A percentile compares a stretch with the other conserved stretches of the same genome.
Evolutionary conservation across 2,113 vertebrate genomes (phyloP).

Genomic region (Pseudolaguvia tuberculata): DNA sequence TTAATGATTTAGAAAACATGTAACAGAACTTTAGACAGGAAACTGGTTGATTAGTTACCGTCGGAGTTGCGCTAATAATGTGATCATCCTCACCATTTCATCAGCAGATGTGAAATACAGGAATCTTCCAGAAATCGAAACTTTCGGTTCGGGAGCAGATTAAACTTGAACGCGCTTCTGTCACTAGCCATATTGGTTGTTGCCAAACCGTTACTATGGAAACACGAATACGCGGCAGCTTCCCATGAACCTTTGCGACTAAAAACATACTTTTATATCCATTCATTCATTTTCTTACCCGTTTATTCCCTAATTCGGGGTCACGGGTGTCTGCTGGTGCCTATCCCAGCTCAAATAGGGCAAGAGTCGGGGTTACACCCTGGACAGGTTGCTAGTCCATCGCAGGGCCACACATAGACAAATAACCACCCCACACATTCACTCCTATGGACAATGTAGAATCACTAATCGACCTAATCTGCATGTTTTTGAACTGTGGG

Average conservation of each 20-base stretch:
- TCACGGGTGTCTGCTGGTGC: too few relatives aligned
- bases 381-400: too few relatives aligned
- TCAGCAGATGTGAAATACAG: constrained; percentile 17
- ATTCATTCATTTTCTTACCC: too few relatives aligned
- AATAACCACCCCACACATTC: too few relatives aligned
- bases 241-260: neutral
- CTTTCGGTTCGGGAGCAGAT: constrained; percentile 33
- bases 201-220: constrained; percentile 34
- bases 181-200: constrained; percentile 39
- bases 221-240: neutral
- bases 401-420: too few relatives aligned
- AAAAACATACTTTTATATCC: neutral
- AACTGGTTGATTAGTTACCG: neutral
- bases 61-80: neutral
- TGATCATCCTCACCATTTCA: constrained; percentile 45
- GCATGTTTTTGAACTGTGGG: too few relatives aligned
- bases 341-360: too few relatives aligned
- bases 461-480: too few relatives aligned
- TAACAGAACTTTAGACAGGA: neutral
- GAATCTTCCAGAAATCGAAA: constrained; percentile 35
- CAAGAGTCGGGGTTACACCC: too few relatives aligned
- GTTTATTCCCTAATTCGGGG: too few relatives aligned
- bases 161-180: constrained; percentile 33
- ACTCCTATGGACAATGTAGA: too few relatives aligned
- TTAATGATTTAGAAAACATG: neutral